Base-by-base conservation (phyloP, 2,797 vertebrate genomes). In the Iguana delicatissima region DNA sequence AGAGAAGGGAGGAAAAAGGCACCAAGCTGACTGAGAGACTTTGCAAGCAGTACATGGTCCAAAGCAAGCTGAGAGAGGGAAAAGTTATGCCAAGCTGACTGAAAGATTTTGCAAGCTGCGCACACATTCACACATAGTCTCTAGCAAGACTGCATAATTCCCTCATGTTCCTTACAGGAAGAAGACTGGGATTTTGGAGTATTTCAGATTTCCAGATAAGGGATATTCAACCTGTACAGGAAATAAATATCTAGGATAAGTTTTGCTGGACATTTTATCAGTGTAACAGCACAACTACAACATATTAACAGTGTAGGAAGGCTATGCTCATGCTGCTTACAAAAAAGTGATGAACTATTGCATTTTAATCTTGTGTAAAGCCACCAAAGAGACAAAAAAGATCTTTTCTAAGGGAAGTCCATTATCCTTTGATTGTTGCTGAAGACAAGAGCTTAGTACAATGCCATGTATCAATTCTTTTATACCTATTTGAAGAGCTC, bases 351-450 rank as follows among this genome's bases (percentile, higher is more conserved):
- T 85, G 62, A 20, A 32, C 57, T 79, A 85, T 69, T 80, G 46
- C 29, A 80, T 42, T 85, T 80, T 90, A 90, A 73, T 80, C 83
- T 90, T 73, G 77, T 16, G n/a, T 86, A 72, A 69, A 90, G 29
- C 38, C 52, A 85, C 62, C 22, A 62, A 46, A 29, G 1, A 76
- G 57, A 22, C 13, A 64, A 74, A 73, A 42, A 12, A 80, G 85
- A 85, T 80, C 67, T 59, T n/a, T 74, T 87, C 50, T 72, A 88
- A 74, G 42, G 55, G n/a, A 80, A 73, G 29, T 81, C 67, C 42
- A 69, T 73, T 85, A 64, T 85, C 24, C 67, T 85, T 85, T 42
- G 22, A 18, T 32, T 85, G 82, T 80, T 64, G 38, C 67, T 80
- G 50, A 73, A 81, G 69, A 89, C 55, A 91, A 80, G 74, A 85